Conservation (phyloP, 1,140 invertebrate genomes). For the Drosophila willistoni region DNA sequence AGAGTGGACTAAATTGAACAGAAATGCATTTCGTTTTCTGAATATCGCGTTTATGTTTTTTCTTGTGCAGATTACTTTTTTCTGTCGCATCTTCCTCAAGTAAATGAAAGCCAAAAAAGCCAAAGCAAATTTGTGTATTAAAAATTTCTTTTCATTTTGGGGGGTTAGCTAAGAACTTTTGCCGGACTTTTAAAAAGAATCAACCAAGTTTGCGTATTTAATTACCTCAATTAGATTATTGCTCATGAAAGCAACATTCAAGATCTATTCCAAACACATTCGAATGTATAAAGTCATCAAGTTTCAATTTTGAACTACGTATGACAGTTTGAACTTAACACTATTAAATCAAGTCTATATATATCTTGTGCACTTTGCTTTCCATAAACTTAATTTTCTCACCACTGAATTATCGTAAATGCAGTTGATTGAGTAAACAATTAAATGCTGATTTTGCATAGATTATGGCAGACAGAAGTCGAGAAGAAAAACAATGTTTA, state of each 20-base stretch:
- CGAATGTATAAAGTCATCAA: too few relatives aligned
- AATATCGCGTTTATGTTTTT: background rate
- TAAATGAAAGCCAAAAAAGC: background rate
- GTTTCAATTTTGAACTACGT: too few relatives aligned
- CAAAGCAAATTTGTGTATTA: too few relatives aligned
- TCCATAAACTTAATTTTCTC: too few relatives aligned
- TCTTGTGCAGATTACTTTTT: background rate
- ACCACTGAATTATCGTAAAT: background rate
- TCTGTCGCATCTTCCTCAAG: background rate
- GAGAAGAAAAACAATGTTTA: slow-evolving; percentile 17
- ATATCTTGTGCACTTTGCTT: too few relatives aligned
- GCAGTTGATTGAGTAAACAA: slow-evolving; percentile 21
- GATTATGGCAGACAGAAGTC: slow-evolving; percentile 11
- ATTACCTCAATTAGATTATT: slow-evolving; percentile 52
- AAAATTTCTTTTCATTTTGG: too few relatives aligned
- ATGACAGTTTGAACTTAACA: too few relatives aligned
- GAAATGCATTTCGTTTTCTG: background rate
- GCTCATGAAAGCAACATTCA: too few relatives aligned
- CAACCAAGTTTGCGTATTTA: slow-evolving; percentile 43
- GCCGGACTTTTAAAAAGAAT: slow-evolving; percentile 28
- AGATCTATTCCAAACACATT: too few relatives aligned
- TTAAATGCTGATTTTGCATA: slow-evolving; percentile 35
- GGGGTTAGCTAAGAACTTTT: background rate
- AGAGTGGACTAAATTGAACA: background rate
- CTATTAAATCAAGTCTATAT: too few relatives aligned